Evolutionary conservation across 2,888 invertebrate species (phyloP), one percentile per base, ranked within the genome.

Genomic region (Agonopterix arenella): DNA sequence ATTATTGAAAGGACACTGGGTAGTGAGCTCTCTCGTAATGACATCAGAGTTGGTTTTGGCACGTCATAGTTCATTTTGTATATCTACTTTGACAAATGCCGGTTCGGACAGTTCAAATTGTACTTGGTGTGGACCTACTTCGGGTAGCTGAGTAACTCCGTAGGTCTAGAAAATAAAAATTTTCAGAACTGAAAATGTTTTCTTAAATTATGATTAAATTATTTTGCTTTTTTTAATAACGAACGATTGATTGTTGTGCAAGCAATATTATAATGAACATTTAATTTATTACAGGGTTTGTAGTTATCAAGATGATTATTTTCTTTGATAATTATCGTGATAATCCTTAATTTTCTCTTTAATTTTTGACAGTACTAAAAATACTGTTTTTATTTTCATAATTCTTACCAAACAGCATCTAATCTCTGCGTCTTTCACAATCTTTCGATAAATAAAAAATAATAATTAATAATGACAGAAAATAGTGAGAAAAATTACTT

Each of bases 101-200:
- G 28, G 28, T 28, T 28, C 28, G 28, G 73, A 72, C 68, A 66
- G 60, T 61, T 66, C 67, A 68, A 60, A 60, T 73, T 72, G 74
- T 78, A 76, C 73, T 72, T 73, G 74, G 67, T 70, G 70, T 64
- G 69, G 76, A 66, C 71, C 67, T 57, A 60, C 60, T 63, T 47
- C 55, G 51, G 51, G 47, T 52, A 49, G 54, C 52, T 55, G 51
- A 52, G 50, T 63, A 64, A 61, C 54, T 50, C 53, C 53, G 40
- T 58, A 65, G 71, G 64, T 73, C 65, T 71, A 64, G 66, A 60
- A 56, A 60, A 57, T 57, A 59, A 49, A 57, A 11, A 45, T 9
- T 28, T 28, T 28, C 28, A 5, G 41, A 61, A 68, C 65, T 64
- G 64, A 70, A 60, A 61, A 60, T 60, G 60, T 59, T 62, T 59